These are phyloP conservation scores for Bombus sibiricus DNA, from an alignment of 1,140 invertebrate genomes.

Conservation along the genomic window DNA sequence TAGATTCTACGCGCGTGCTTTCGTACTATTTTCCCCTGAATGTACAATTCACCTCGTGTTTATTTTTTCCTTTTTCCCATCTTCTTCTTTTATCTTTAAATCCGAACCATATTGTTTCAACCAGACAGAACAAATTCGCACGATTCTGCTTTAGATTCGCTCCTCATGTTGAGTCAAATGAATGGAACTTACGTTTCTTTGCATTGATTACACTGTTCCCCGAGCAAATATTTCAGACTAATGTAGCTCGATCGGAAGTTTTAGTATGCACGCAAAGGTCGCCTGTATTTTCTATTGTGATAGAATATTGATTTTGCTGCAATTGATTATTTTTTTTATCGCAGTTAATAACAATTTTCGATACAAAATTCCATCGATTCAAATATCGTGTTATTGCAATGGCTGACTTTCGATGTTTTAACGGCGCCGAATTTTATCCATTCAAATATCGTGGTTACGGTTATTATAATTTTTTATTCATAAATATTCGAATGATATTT, in stretches of 20 bases:
- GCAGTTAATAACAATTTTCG: neutral
- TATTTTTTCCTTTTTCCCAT: neutral
- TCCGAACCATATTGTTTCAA: neutral
- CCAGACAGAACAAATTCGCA: neutral
- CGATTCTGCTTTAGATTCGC: neutral
- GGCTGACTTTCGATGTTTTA: neutral
- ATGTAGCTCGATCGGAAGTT: neutral
- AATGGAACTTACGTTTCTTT: neutral
- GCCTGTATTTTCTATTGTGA: neutral
- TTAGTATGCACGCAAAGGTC: neutral
- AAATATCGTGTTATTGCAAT: neutral
- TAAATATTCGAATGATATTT: too few relatives aligned
- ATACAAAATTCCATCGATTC: neutral
- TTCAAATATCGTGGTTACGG: neutral
- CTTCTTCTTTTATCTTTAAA: neutral
- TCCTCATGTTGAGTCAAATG: neutral
- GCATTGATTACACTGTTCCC: neutral
- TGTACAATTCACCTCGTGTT: neutral
- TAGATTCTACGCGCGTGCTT: neutral
- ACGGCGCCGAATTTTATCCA: neutral
- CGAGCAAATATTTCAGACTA: neutral
- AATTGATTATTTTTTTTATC: neutral
- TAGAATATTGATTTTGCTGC: neutral
- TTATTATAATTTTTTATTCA: neutral
- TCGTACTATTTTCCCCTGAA: neutral